Evolutionary conservation across 2,888 invertebrate species (phyloP), one percentile per base, ranked within the genome.

Genomic region (Zygaena filipendulae): DNA sequence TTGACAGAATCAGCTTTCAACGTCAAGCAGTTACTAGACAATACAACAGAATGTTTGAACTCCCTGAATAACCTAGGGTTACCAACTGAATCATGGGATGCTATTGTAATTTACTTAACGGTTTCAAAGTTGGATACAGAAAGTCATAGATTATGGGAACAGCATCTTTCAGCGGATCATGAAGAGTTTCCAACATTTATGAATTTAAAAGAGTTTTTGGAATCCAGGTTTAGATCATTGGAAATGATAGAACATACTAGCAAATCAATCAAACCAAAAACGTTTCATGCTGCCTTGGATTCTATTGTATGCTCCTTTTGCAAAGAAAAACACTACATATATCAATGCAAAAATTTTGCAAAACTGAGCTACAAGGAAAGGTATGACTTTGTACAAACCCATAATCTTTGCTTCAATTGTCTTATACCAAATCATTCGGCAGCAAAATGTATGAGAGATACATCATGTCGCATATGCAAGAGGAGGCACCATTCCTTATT

Each of bases 101-200:
- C 22, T 4, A 27, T 35, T n/a, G 24, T 35, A 8, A 16, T 27
- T 6, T 35, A 25, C 16, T 6, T 30, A 9, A 23, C 26, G 3
- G 25, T 35, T 3, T 21, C 25, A 5, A 51, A 47, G 21, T 33
- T 47, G 11, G 47, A 49, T 20, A 13, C 30, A 23, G 45, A 43
- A 25, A 29, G 43, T 8, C 39, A 38, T 4, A 42, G 30, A 22
- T 4, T 6, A 7, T 16, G 16, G 16, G 30, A 23, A 4, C 42
- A 42, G 40, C 43, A 45, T 23, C 30, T 16, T 23, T 32, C 4
- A 27, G 40, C 24, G 32, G 16, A 16, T 16, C 5, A 16, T 4
- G 16, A 16, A 4, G 16, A 16, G 5, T 16, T 16, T 25, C 45
- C 19, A 38, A 39, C 8, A 36, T 23, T 9, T 40, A 36, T 36